Evolutionary conservation across 2,797 vertebrate species (phyloP).

Genomic region (Chelon labrosus): DNA sequence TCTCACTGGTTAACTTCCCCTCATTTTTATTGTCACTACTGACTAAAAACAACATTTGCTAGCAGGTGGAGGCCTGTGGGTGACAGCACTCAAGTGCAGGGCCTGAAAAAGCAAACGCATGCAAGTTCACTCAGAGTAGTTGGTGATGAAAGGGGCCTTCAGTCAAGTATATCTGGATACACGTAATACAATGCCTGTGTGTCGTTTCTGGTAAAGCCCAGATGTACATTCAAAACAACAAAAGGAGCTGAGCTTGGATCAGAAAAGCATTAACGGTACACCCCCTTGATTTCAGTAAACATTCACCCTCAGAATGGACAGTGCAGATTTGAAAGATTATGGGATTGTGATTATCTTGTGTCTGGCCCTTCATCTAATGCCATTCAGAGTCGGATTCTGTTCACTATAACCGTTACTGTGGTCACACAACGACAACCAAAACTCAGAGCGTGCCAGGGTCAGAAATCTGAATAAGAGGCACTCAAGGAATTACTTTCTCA

Average conservation of each 20-base stretch:
- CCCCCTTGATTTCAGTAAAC: conserved; percentile 80
- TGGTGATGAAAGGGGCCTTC: conserved; percentile 47
- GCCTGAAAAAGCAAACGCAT: conserved; percentile 80
- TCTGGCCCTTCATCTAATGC: conserved; percentile 31
- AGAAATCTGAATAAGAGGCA: conserved; percentile 57
- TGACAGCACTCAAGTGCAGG: conserved; percentile 83
- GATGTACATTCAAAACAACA: conserved; percentile 89
- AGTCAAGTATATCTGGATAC: conserved; percentile 77
- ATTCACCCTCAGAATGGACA: conserved; percentile 68
- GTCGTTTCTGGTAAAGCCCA: conserved; percentile 74
- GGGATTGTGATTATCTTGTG: conserved; percentile 20
- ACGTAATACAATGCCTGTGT: conserved; percentile 75
- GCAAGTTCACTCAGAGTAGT: conserved; percentile 64
- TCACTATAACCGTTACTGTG: conserved; percentile 15
- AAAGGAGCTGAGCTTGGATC: conserved; percentile 80
- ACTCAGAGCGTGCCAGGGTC: conserved; percentile 36
- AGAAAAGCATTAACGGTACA: conserved; percentile 81
- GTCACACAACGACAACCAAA: conserved; percentile 9
- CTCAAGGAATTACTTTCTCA: conserved; percentile 33
- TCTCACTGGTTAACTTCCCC: conserved; percentile 70
- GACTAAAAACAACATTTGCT: conserved; percentile 72
- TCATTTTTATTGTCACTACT: conserved; percentile 74
- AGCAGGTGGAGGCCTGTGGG: conserved; percentile 63
- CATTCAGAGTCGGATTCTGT: conserved; percentile 35
- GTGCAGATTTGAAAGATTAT: conserved; percentile 53